Base-by-base conservation (phyloP, 2,113 vertebrate genomes). In the Dissostichus mawsoni region DNA sequence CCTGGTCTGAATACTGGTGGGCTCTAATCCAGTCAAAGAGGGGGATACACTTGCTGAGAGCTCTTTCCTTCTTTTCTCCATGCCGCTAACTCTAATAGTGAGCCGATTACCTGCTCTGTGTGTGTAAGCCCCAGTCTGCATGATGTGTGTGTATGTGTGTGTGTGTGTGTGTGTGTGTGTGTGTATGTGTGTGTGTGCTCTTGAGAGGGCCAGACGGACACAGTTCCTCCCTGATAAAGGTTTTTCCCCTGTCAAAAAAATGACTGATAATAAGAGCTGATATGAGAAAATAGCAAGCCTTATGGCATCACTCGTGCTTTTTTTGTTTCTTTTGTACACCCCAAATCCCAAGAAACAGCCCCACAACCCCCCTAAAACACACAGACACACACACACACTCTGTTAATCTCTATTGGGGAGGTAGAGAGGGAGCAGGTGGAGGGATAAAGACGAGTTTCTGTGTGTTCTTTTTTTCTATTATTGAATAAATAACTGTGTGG, bases 31-130 rank as follows among this genome's bases (percentile, higher is more conserved):
- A 89, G 86, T 90, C 86, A 87, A 80, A 88, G 81, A 81, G 74
- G 72, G 73, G 84, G 71, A 77, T 53, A 82, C 78, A 83, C 86
- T 86, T 77, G 62, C 65, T 64, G 78, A 88, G 84, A 90, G 85
- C 79, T 71, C 82, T 87, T 87, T 83, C 53, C 78, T 80, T 81
- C 82, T 82, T 86, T 81, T 85, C 82, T 83, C 61, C 71, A 85
- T 74, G 82, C 74, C 77, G 69, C 51, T 80, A 87, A 82, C 85
- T 83, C 75, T 64, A 20, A 78, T 68, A 69, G 90, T 90, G 91
- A 93, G 90, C 89, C 77, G 92, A 94, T 94, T 94, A 95, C 94
- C 90, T 94, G 91, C 90, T 93, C 69, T 75, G 87, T 67, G 41
- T 87, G 89, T 82, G 87, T 72, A 74, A 76, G 81, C 77, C 29